Percentiles rank a stretch among this genome's conserved stretches.
These are phyloP conservation scores for Leptatherina wallacei DNA, from an alignment of 2,797 vertebrate species.

Conservation along the genomic window DNA sequence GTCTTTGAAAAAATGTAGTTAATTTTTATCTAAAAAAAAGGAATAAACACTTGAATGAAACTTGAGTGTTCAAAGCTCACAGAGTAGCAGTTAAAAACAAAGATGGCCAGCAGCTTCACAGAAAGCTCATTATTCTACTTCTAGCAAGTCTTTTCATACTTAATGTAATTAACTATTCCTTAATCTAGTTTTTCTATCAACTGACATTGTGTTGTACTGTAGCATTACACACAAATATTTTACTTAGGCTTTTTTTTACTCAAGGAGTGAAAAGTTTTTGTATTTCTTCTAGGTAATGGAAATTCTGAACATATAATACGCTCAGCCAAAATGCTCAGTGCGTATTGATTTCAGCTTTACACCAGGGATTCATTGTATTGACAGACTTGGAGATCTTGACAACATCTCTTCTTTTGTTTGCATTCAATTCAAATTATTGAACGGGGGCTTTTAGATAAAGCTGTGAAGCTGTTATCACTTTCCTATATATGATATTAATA, in stretches of 20 bases:
- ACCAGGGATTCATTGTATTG: slow-evolving; percentile 5
- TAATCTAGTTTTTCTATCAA: no score
- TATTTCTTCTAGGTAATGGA: slow-evolving; percentile 6
- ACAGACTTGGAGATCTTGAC: slow-evolving; percentile 2
- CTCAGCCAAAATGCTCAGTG: not conserved
- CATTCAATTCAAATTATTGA: slow-evolving; percentile 2
- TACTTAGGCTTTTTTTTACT: slow-evolving; percentile 9
- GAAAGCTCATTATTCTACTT: not conserved
- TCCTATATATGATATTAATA: slow-evolving; percentile 23
- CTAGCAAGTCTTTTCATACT: no score
- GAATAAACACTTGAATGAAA: slow-evolving; percentile 8
- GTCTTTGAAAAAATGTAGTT: no score
- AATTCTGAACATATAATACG: not conserved
- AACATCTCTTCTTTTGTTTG: slow-evolving; percentile 3
- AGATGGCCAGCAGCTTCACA: not conserved
- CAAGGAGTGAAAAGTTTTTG: not conserved
- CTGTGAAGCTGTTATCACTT: slow-evolving; percentile 13
- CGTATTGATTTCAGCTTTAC: slow-evolving; percentile 14
- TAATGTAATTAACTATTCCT: no score
- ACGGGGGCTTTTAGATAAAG: slow-evolving; percentile 3
- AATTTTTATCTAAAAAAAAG: slow-evolving; percentile 28
- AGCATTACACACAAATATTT: slow-evolving; percentile 19
- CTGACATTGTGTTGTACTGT: no score
- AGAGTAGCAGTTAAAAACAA: not conserved
- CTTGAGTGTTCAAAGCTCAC: slow-evolving; percentile 9